A percentile compares a stretch with the other conserved stretches of the same genome.
Conservation (phyloP, 2,113 vertebrate genomes). For the Otolemur garnettii region DNA sequence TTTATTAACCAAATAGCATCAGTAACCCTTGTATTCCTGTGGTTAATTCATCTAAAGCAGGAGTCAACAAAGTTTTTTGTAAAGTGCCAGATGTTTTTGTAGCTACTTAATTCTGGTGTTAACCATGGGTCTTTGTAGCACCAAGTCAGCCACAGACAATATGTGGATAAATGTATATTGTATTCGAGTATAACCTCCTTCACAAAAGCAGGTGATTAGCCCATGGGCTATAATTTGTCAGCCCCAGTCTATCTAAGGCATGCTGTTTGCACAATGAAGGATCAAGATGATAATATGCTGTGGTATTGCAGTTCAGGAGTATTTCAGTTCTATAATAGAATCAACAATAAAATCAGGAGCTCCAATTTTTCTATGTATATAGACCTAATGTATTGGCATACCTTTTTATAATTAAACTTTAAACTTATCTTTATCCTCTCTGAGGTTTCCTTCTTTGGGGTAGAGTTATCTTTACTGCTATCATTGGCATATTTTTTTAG, state of each 20-base stretch:
- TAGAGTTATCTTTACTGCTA: slow-evolving; percentile 12
- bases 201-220: not conserved
- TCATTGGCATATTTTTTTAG: not conserved
- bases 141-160: not conserved
- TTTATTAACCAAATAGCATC: not conserved
- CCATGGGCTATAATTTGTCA: not conserved
- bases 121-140: not conserved
- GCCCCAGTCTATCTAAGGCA: not conserved
- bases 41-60: not conserved
- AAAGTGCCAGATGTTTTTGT: not conserved
- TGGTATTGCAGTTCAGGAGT: not conserved
- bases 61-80: not conserved
- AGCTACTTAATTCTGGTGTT: not conserved
- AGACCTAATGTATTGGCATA: slow-evolving; percentile 27
- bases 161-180: not conserved
- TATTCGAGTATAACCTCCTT: not conserved
- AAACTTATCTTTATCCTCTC: slow-evolving; percentile 33
- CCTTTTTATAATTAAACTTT: slow-evolving; percentile 47
- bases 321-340: slow-evolving; percentile 44
- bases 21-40: not conserved
- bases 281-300: not conserved
- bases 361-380: slow-evolving; percentile 27
- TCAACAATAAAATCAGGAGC: slow-evolving; percentile 2
- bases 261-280: not conserved
- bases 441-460: not conserved